Percentiles rank a stretch among this genome's conserved stretches.
These are phyloP conservation scores for Agriopis leucophaearia DNA, from an alignment of 2,888 invertebrate genomes.

Conservation along the genomic window DNA sequence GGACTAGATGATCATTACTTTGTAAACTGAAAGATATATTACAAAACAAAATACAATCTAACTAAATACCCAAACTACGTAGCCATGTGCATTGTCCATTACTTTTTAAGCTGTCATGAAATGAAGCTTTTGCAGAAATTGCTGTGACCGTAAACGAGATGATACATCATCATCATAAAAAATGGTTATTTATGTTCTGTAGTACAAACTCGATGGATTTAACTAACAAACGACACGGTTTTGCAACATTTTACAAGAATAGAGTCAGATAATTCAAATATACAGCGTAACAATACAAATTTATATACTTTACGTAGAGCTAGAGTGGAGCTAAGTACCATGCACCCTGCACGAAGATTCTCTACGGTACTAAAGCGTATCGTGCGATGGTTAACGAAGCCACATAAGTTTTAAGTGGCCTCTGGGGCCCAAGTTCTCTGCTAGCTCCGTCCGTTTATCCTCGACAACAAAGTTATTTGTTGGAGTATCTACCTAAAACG, in stretches of 20 bases:
- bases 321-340: background rate
- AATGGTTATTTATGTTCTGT: no score
- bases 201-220: background rate
- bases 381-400: conserved; percentile 77
- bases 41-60: no score
- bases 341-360: conserved; percentile 17
- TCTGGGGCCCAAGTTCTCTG: conserved; percentile 72
- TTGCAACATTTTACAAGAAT: background rate
- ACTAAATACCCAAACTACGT: no score
- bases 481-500: conserved; percentile 73
- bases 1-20: no score
- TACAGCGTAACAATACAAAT: background rate
- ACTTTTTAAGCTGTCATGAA: no score
- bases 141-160: no score
- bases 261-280: background rate
- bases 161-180: no score
- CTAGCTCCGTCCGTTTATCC: conserved; percentile 72
- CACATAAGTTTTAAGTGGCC: conserved; percentile 85
- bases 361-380: conserved; percentile 26
- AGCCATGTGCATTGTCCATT: no score
- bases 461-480: conserved; percentile 80
- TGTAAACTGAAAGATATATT: no score
- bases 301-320: background rate
- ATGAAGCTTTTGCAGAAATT: no score
- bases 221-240: background rate